Conservation (phyloP, 1,140 invertebrate genomes). For the Halesus radiatus region DNA sequence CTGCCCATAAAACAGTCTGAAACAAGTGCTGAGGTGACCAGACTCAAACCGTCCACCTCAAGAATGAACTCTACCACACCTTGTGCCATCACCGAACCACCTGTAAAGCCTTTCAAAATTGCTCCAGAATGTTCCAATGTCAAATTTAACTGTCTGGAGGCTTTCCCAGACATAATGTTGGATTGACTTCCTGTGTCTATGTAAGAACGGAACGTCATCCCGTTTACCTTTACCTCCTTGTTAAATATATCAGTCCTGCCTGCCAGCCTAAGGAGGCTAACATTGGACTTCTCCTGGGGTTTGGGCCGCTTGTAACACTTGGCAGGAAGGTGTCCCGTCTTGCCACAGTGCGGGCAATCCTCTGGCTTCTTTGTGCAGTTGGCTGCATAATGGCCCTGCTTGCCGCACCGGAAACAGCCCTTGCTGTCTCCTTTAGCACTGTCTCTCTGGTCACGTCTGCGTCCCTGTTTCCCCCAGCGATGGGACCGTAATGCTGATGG, state of each 20-base stretch:
- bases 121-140: neutral
- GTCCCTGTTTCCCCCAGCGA: too few relatives aligned
- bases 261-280: neutral
- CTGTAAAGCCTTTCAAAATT: neutral
- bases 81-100: neutral
- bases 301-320: neutral
- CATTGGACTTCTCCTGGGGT: neutral
- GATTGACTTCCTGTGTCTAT: too few relatives aligned
- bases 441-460: too few relatives aligned
- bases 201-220: too few relatives aligned
- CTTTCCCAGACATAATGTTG: too few relatives aligned
- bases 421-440: too few relatives aligned
- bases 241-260: neutral
- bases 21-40: neutral
- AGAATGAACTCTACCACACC: neutral
- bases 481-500: too few relatives aligned
- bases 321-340: neutral
- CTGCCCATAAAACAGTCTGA: neutral
- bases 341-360: neutral
- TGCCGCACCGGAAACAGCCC: neutral
- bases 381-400: neutral
- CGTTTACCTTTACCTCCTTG: neutral
- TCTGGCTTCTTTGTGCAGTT: neutral
- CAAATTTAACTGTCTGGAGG: too few relatives aligned
- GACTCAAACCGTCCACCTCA: neutral